Conservation (phyloP, 2,113 vertebrate species). For the Tachysurus vachellii region DNA sequence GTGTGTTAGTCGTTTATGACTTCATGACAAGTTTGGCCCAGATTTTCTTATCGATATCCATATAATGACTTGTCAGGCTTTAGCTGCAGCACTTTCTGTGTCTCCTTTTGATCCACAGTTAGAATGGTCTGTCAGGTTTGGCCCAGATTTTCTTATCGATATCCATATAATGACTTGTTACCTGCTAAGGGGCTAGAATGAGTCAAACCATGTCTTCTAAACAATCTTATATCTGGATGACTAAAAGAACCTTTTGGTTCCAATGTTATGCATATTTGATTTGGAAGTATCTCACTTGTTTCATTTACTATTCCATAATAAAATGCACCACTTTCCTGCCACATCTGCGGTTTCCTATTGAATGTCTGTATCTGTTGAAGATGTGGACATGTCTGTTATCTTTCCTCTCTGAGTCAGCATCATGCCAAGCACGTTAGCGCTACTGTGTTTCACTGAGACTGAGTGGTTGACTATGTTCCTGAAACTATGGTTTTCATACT, state of each 20-base stretch:
- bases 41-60: too few species aligned
- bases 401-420: too few species aligned
- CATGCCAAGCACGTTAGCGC: too few species aligned
- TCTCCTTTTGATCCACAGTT: neutral
- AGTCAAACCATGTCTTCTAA: neutral
- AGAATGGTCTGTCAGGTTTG: neutral
- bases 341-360: neutral
- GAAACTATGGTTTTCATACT: too few species aligned
- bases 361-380: conserved; percentile 5
- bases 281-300: neutral
- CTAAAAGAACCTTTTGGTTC: neutral
- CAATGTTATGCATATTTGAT: neutral
- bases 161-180: neutral
- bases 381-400: neutral
- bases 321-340: neutral
- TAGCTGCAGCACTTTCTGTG: neutral
- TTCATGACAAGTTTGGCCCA: neutral
- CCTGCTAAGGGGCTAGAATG: neutral
- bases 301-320: neutral
- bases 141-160: neutral
- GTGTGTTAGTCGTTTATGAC: neutral
- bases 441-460: too few species aligned
- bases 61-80: too few species aligned
- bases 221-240: neutral
- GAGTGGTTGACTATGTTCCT: too few species aligned